Conservation (phyloP, 2,797 vertebrate genomes). For the Alauda arvensis region DNA sequence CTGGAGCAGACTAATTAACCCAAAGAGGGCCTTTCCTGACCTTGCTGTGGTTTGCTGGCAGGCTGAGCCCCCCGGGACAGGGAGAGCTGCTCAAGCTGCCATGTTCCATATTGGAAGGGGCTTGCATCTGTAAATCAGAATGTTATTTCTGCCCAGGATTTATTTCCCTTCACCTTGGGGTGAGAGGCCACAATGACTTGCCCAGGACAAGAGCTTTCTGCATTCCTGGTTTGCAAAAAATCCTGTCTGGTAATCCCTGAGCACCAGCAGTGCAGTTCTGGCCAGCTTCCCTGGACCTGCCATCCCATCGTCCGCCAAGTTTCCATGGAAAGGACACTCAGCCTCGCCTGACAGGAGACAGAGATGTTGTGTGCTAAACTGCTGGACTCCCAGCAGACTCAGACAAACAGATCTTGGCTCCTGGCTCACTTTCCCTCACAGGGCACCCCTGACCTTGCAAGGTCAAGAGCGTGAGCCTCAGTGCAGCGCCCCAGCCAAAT, state of each 20-base stretch:
- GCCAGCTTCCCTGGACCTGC: neutral
- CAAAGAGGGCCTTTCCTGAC: neutral
- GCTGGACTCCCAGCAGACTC: neutral
- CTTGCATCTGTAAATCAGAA: neutral
- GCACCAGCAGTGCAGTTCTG: neutral
- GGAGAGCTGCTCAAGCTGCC: neutral
- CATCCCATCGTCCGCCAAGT: neutral
- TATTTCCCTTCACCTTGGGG: neutral
- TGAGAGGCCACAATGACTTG: neutral
- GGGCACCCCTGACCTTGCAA: neutral
- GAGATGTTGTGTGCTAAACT: neutral
- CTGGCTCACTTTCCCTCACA: accelerated
- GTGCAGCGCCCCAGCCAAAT: accelerated
- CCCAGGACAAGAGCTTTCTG: neutral
- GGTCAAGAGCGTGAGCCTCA: neutral
- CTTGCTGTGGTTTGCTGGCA: neutral
- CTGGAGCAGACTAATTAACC: neutral
- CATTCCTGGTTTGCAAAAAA: neutral
- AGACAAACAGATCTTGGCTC: neutral
- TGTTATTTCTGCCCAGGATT: neutral
- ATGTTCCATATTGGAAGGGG: neutral
- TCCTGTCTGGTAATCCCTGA: neutral
- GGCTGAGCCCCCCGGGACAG: neutral
- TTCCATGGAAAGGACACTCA: slow-evolving; percentile 12
- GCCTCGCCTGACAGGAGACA: neutral